Evolutionary conservation across 2,797 vertebrate genomes (phyloP).

Genomic region (Muscicapa striata): DNA sequence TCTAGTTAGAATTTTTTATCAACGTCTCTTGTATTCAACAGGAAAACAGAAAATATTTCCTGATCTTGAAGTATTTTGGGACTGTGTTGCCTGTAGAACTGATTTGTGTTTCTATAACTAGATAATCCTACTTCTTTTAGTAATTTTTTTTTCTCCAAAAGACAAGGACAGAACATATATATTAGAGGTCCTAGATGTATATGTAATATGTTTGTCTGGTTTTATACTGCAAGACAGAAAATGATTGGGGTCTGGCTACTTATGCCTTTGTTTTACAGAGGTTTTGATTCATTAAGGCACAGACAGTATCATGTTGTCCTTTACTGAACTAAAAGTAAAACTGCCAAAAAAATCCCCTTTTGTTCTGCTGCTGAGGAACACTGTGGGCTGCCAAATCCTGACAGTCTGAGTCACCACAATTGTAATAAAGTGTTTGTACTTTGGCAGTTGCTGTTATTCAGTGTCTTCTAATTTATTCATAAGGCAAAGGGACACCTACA

Average conservation of each 20-base stretch:
- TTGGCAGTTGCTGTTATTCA: slow-evolving; percentile 10
- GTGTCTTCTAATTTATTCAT: slow-evolving; percentile 50
- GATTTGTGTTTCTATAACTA: not conserved
- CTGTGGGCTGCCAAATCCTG: slow-evolving; percentile 65
- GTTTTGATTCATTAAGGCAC: slow-evolving; percentile 43
- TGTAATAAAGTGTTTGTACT: slow-evolving; percentile 63
- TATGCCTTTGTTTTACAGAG: not conserved
- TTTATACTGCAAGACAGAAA: not conserved
- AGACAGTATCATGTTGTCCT: slow-evolving; percentile 59
- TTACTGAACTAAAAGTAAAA: slow-evolving; percentile 65
- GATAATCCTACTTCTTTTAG: not conserved
- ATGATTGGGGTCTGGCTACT: not conserved
- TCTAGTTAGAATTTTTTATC: not conserved
- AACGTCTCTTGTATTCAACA: not conserved
- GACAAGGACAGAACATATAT: not conserved
- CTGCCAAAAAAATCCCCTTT: slow-evolving; percentile 55
- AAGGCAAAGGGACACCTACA: slow-evolving; percentile 32
- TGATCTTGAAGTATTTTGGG: not conserved
- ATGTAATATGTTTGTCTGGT: not conserved
- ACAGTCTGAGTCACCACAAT: slow-evolving; percentile 64
- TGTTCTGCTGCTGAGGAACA: slow-evolving; percentile 67
- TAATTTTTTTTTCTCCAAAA: not conserved
- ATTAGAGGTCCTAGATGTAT: not conserved
- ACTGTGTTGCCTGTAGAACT: not conserved
- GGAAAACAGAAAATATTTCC: not conserved